These are phyloP conservation scores for Hydractinia symbiolongicarpus DNA, from an alignment of 30 jellyfish, hydroid and myxozoan genomes.

Conservation along the genomic window DNA sequence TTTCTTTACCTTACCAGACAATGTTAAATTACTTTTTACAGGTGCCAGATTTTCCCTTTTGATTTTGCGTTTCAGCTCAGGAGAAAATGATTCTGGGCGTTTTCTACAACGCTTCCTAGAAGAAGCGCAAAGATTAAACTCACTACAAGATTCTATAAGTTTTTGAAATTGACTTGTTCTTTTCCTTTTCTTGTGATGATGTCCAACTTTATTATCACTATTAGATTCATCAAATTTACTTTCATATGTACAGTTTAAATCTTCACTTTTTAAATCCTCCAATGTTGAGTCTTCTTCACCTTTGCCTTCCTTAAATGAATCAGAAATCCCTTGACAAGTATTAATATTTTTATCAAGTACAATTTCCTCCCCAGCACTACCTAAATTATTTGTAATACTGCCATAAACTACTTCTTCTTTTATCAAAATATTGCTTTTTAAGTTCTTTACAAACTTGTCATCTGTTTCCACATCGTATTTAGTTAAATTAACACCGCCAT, in stretches of 20 bases:
- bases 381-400: not conserved
- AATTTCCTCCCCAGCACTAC: no score
- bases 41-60: not conserved
- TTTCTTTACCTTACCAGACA: conserved; percentile 1
- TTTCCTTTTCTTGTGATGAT: conserved; percentile 7
- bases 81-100: conserved; percentile 3
- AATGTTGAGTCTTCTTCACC: not conserved
- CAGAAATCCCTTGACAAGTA: not conserved
- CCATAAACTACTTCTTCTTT: not conserved
- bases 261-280: not conserved
- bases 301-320: not conserved
- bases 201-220: not conserved
- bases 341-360: no score
- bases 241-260: not conserved
- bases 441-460: not conserved
- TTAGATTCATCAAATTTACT: not conserved
- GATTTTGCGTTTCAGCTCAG: not conserved
- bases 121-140: not conserved
- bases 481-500: not conserved
- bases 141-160: not conserved
- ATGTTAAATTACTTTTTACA: not conserved
- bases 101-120: conserved; percentile 9
- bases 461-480: not conserved
- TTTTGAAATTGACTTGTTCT: conserved; percentile 9
- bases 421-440: not conserved